Evolutionary conservation across 23 tunicate species (phyloP).

Genomic region (Halocynthia roretzi): DNA sequence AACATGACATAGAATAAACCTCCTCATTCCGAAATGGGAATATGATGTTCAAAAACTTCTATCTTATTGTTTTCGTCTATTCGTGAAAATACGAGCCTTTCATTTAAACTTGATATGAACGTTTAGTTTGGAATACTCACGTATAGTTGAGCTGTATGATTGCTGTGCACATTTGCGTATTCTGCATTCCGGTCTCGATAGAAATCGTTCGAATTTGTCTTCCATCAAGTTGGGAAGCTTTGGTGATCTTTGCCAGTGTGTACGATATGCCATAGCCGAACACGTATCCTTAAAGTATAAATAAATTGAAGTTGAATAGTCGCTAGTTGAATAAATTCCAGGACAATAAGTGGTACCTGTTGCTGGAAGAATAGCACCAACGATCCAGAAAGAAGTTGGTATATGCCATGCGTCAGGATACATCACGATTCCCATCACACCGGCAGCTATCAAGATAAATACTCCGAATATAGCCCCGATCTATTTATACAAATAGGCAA

Average conservation of each 20-base stretch:
- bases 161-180: conserved; percentile 32
- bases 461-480: conserved; percentile 27
- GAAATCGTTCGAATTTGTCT: conserved; percentile 32
- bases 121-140: neutral
- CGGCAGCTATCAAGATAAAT: conserved; percentile 24
- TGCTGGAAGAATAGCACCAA: conserved; percentile 21
- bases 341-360: neutral
- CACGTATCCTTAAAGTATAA: conserved; percentile 21
- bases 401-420: conserved; percentile 30
- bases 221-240: neutral
- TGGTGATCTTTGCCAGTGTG: neutral
- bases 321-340: too few species aligned
- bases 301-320: neutral
- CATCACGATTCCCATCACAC: conserved; percentile 24
- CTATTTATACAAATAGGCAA: neutral
- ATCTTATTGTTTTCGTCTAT: too few species aligned
- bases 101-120: too few species aligned
- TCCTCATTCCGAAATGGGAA: too few species aligned
- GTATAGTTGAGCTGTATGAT: conserved; percentile 36
- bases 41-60: too few species aligned
- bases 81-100: too few species aligned
- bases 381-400: conserved; percentile 17
- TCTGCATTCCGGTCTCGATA: conserved; percentile 45
- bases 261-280: conserved; percentile 21
- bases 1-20: too few species aligned